Conservation (phyloP, 2,888 invertebrate species). For the Hypercompe scribonia region DNA sequence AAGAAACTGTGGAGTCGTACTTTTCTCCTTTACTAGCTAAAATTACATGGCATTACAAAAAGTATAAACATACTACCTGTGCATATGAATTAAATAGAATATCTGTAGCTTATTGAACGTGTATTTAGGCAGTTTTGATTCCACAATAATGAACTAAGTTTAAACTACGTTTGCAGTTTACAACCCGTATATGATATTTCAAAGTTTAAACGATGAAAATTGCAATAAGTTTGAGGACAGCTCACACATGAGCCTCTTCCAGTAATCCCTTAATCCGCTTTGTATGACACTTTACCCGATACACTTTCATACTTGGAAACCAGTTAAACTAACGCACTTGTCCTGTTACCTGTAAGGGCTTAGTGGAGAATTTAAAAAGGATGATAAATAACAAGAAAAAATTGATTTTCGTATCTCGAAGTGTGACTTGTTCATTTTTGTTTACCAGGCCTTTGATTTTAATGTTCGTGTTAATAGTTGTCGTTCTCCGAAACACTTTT, state of each 20-base stretch:
- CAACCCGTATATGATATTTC: neutral
- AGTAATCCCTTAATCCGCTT: conserved; percentile 18
- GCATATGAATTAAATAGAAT: neutral
- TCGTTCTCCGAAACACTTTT: neutral
- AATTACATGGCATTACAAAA: too few species aligned
- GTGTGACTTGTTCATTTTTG: too few species aligned
- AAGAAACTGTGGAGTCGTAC: too few species aligned
- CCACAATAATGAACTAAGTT: neutral
- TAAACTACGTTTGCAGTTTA: neutral
- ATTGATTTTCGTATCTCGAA: neutral
- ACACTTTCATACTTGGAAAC: conserved; percentile 4
- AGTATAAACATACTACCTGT: too few species aligned
- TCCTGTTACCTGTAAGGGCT: neutral
- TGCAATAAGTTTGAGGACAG: conserved; percentile 6
- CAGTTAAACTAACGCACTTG: neutral
- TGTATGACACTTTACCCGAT: conserved; percentile 7
- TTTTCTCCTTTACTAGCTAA: too few species aligned
- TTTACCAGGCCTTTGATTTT: neutral
- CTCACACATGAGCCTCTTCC: conserved; percentile 4
- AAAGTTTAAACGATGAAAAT: neutral
- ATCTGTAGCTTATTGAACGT: neutral
- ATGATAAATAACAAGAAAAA: neutral
- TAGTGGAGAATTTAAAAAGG: neutral
- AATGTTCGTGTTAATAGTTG: neutral
- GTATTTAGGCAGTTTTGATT: neutral